Conservation (phyloP, 2,113 vertebrate species). For the Prietella phreatophila region DNA sequence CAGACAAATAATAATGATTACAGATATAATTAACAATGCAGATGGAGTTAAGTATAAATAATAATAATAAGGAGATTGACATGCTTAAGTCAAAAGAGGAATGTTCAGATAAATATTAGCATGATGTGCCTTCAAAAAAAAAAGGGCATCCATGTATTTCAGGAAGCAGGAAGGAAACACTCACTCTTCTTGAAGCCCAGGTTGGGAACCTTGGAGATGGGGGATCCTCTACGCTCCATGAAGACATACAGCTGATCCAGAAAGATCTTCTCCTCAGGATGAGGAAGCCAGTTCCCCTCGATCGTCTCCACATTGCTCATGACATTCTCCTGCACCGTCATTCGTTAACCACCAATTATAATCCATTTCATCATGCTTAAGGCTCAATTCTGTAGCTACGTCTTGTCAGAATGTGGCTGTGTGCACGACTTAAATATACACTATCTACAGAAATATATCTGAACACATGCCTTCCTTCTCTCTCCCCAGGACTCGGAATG, state of each 20-base stretch:
- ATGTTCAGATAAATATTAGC: not conserved
- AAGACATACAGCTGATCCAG: constrained; percentile 74
- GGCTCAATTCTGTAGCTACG: not conserved
- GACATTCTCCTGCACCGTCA: constrained; percentile 69
- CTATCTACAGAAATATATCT: not conserved
- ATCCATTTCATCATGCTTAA: not conserved
- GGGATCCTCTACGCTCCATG: constrained; percentile 71
- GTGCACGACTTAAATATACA: not conserved
- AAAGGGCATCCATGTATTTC: no score
- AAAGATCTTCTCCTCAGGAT: constrained; percentile 77
- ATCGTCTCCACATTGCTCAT: constrained; percentile 72
- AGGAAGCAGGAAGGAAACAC: constrained; percentile 24
- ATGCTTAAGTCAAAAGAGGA: not conserved
- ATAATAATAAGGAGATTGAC: not conserved
- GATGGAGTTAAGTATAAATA: not conserved
- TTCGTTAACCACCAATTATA: not conserved
- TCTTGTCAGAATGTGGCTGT: not conserved
- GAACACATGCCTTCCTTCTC: constrained; percentile 68
- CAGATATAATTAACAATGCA: not conserved
- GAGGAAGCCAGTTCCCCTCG: constrained; percentile 73
- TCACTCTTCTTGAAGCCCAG: constrained; percentile 82
- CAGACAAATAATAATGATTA: constrained; percentile 23
- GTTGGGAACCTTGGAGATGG: constrained; percentile 79
- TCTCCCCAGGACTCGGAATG: constrained; percentile 74
- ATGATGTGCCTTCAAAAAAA: not conserved